Evolutionary conservation across 1,140 invertebrate genomes (phyloP).

Genomic region (Mizuhopecten yessoensis): DNA sequence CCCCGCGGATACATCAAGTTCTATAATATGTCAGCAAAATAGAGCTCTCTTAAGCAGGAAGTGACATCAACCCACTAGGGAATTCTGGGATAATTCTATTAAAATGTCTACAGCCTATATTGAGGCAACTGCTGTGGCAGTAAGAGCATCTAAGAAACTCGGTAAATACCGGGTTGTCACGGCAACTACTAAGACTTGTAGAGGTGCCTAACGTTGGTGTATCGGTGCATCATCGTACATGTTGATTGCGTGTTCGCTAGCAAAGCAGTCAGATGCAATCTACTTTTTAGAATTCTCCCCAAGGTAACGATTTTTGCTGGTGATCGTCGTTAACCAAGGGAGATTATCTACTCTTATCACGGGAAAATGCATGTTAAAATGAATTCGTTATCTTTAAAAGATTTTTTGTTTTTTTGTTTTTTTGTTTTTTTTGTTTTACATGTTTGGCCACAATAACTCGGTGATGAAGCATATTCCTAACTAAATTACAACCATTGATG

Average conservation of each 20-base stretch:
- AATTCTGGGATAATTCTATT: slow-evolving; percentile 39
- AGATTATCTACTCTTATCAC: not conserved
- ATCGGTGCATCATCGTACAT: too few species aligned
- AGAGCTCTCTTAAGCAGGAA: slow-evolving; percentile 4
- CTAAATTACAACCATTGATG: too few species aligned
- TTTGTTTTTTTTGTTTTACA: too few species aligned
- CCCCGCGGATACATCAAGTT: not conserved
- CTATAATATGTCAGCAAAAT: not conserved
- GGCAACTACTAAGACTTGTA: not conserved
- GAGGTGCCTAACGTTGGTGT: not conserved
- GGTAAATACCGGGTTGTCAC: slow-evolving; percentile 5
- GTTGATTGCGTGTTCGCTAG: not conserved
- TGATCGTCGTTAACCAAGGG: not conserved
- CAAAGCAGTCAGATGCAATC: not conserved
- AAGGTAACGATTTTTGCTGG: not conserved
- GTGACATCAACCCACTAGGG: slow-evolving; percentile 8
- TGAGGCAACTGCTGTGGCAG: not conserved
- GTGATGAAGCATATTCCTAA: too few species aligned
- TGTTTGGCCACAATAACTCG: too few species aligned
- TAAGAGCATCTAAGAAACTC: not conserved
- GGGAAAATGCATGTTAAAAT: not conserved
- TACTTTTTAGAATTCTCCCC: not conserved
- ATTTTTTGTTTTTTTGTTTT: too few species aligned
- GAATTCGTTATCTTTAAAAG: not conserved
- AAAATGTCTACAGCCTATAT: not conserved